Conservation (phyloP, 2,113 vertebrate genomes). For the Cololabis saira region DNA sequence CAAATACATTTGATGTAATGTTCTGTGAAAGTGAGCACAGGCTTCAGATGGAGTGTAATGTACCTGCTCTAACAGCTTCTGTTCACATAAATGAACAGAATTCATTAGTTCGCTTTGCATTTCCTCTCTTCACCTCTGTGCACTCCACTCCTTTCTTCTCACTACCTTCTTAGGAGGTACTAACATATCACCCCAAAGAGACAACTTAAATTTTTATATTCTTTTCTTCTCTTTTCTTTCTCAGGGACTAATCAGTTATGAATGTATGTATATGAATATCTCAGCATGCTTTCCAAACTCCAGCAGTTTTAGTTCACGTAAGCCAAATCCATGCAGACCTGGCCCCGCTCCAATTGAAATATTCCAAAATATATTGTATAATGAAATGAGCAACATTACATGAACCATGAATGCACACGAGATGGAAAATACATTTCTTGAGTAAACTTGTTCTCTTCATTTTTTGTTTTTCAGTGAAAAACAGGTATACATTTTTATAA, state of each 20-base stretch:
- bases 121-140: neutral
- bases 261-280: slow-evolving; percentile 4
- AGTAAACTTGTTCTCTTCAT: too few relatives aligned
- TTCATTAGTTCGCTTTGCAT: slow-evolving; percentile 14
- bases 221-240: neutral
- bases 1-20: neutral
- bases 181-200: neutral
- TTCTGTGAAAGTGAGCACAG: too few relatives aligned
- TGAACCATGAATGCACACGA: neutral
- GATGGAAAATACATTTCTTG: too few relatives aligned
- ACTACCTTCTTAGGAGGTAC: too few relatives aligned
- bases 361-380: neutral
- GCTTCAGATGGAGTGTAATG: neutral
- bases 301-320: neutral
- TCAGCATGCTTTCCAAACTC: slow-evolving; percentile 4
- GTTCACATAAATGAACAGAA: neutral
- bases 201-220: neutral
- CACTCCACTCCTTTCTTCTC: neutral
- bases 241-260: slow-evolving; percentile 4
- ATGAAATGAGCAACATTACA: too few relatives aligned
- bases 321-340: neutral
- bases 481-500: too few relatives aligned
- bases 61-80: slow-evolving; percentile 3
- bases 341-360: neutral
- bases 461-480: too few relatives aligned